Percentiles rank a stretch among this genome's conserved stretches.
These are phyloP conservation scores for Tetrao urogallus DNA, from an alignment of 2,113 vertebrate genomes.

Conservation along the genomic window DNA sequence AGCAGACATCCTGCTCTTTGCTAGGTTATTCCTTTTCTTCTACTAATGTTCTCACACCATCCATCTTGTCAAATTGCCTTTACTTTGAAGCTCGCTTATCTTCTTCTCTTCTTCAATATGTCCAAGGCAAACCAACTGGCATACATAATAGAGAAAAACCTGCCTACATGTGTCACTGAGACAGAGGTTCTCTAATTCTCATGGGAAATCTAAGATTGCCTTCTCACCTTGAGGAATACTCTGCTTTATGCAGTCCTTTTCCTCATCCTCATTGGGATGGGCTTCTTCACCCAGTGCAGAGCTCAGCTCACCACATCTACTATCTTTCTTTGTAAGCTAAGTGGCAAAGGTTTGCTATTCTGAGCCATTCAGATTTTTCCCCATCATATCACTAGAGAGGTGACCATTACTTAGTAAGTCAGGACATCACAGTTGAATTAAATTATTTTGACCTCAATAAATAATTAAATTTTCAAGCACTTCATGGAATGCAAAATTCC, in stretches of 20 bases:
- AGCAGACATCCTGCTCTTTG: neutral
- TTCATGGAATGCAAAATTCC: neutral
- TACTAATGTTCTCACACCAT: neutral
- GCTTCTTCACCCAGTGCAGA: neutral
- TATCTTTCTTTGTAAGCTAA: neutral
- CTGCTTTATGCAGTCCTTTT: neutral
- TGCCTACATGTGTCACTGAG: neutral
- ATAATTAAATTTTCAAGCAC: neutral
- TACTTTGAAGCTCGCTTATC: accelerated
- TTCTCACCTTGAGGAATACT: neutral
- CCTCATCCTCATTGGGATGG: neutral
- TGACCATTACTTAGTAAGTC: neutral
- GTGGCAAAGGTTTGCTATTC: neutral
- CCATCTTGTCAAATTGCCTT: neutral
- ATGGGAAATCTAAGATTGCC: neutral
- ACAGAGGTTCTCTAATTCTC: neutral
- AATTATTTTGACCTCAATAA: neutral
- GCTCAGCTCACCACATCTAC: neutral
- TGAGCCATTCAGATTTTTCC: neutral
- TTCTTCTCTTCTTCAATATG: neutral
- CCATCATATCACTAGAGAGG: neutral
- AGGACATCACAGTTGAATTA: neutral
- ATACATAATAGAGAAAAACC: neutral
- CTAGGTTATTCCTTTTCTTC: neutral
- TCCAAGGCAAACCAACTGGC: neutral